A percentile compares a stretch with the other conserved stretches of the same genome.
Evolutionary conservation across 2,113 vertebrate genomes (phyloP).

Genomic region (Etia nguti): DNA sequence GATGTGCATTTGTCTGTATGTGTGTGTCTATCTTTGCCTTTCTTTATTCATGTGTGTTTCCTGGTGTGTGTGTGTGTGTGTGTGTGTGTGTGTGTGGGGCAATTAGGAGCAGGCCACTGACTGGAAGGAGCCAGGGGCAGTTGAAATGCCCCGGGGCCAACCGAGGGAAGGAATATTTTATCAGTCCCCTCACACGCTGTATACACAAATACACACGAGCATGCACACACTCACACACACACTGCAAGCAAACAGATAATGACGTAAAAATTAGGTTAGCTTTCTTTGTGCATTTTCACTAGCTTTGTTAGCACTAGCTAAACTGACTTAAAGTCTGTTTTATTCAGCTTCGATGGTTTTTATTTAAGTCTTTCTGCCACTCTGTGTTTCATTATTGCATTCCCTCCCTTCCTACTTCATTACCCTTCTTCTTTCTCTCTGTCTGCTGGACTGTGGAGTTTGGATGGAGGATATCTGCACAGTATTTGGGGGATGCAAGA

Average conservation of each 20-base stretch:
- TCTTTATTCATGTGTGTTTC: slow-evolving; percentile 57
- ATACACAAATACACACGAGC: slow-evolving; percentile 46
- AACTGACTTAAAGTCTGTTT: slow-evolving; percentile 30
- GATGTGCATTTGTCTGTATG: slow-evolving; percentile 59
- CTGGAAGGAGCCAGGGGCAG: slow-evolving; percentile 92
- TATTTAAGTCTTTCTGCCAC: slow-evolving; percentile 25
- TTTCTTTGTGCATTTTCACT: slow-evolving; percentile 41
- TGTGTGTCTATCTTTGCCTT: slow-evolving; percentile 26
- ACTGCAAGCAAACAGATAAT: slow-evolving; percentile 59
- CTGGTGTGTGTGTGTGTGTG: slow-evolving; percentile 70
- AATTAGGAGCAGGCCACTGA: slow-evolving; percentile 97
- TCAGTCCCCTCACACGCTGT: slow-evolving; percentile 67
- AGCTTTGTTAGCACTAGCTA: slow-evolving; percentile 50
- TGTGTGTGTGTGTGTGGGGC: slow-evolving; percentile 75
- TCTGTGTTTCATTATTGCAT: slow-evolving; percentile 30
- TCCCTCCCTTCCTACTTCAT: slow-evolving; percentile 19
- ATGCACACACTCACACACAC: slow-evolving; percentile 31
- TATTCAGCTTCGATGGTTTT: slow-evolving; percentile 52
- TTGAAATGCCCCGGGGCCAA: slow-evolving; percentile 91
- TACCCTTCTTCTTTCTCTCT: slow-evolving; percentile 8
- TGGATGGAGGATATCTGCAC: not conserved
- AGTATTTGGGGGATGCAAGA: not conserved
- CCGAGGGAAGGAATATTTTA: slow-evolving; percentile 73
- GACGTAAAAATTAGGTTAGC: slow-evolving; percentile 63
- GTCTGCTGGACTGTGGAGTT: slow-evolving; percentile 10